Evolutionary conservation across 2,797 vertebrate species (phyloP), one percentile per base, ranked within the genome.

Genomic region (Benthosema pterotum): DNA sequence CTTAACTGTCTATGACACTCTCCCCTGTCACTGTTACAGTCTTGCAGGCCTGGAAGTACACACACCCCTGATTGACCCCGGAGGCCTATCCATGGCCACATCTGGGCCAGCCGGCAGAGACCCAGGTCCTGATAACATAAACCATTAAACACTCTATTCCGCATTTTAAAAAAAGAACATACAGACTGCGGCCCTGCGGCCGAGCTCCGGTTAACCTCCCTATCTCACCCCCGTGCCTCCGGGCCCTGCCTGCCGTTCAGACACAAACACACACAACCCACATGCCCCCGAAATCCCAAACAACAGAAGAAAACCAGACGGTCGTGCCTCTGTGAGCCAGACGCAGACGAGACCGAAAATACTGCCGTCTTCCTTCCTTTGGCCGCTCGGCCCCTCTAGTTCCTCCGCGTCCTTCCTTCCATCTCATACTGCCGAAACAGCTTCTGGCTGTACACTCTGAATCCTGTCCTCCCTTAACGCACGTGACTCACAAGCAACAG

Each of bases 241-340:
- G 45, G 60, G 69, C 66, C 72, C 73, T 77, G 67, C 72, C 32
- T 78, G 81, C 75, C 77, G 76, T 85, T 74, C 83, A 88, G 83
- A 88, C 76, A 79, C 76, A 79, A 88, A 87, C 78, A 82, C 69
- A 82, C 69, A 71, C 65, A 84, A 69, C 69, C 76, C 78, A 84
- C 80, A 55, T 49, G 43, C 32, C 80, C 14, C 71, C 65, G 71
- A 71, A 76, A 78, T 74, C 69, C 69, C 75, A 82, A 79, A 84
- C 75, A 78, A n/a, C 61, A 69, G 67, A 75, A 63, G 16, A 51
- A 77, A 85, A 54, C 48, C 74, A 82, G 79, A 76, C 64, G 67
- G 59, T 17, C 49, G 42, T 57, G 8, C 25, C 48, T 60, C 65
- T 75, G 32, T 55, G 22, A 50, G 71, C 63, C 75, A 66, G 61